phyloP scores from a whole-genome alignment of 2,113 vertebrate species.

The Apeltes quadracus region DNA sequence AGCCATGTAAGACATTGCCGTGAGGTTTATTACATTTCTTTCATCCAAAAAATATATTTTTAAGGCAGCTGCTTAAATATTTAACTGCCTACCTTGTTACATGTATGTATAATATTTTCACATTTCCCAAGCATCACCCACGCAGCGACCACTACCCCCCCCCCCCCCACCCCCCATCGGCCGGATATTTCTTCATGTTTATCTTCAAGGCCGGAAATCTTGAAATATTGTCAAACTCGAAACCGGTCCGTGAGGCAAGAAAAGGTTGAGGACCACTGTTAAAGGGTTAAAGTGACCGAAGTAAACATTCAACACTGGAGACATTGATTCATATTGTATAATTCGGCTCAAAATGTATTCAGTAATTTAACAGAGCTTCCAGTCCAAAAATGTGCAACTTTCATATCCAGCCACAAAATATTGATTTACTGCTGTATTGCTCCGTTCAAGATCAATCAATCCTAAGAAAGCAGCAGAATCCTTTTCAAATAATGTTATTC shows the following conservation, averaged over 20 bases:
- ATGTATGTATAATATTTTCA: neutral
- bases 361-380: constrained; percentile 9
- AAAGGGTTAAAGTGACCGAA: neutral
- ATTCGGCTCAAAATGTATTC: neutral
- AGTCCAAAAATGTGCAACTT: neutral
- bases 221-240: no score
- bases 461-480: constrained; percentile 38
- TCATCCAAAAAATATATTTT: no score
- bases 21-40: neutral
- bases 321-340: neutral
- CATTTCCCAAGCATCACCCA: no score
- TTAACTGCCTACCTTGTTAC: neutral
- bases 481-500: constrained; percentile 55
- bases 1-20: neutral
- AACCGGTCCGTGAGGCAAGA: no score
- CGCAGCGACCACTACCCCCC: no score
- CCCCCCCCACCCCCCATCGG: no score
- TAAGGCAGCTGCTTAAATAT: neutral
- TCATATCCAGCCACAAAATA: neutral
- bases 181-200: no score
- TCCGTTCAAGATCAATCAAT: constrained; percentile 35
- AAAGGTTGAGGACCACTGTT: neutral
- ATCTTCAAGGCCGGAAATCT: no score
- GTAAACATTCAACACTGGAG: neutral
- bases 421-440: constrained; percentile 10